Evolutionary conservation across 2,113 vertebrate species (phyloP).

Genomic region (Tychaedon coryphoeus): DNA sequence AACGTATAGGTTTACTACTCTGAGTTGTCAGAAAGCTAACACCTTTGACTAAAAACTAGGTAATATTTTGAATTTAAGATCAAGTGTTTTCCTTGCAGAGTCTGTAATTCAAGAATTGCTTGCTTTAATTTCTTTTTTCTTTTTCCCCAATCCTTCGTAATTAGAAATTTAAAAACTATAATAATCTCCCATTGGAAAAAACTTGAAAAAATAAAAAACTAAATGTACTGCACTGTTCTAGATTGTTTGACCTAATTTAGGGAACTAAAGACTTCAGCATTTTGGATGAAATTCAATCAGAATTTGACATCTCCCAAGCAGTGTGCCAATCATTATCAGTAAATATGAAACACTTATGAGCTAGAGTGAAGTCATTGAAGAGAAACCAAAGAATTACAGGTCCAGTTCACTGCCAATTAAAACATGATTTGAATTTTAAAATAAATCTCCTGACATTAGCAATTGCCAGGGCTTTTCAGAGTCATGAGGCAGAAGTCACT

Average conservation of each 20-base stretch:
- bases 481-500: not conserved
- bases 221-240: not conserved
- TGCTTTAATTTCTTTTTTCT: not conserved
- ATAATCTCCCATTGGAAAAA: not conserved
- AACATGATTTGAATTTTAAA: not conserved
- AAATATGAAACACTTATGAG: not conserved
- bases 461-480: not conserved
- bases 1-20: not conserved
- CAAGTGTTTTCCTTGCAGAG: not conserved
- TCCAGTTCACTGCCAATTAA: not conserved
- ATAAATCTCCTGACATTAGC: not conserved
- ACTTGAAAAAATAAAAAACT: not conserved
- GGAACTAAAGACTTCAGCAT: not conserved
- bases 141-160: not conserved
- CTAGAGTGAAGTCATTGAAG: not conserved
- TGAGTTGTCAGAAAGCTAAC: not conserved
- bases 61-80: not conserved
- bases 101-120: not conserved
- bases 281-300: not conserved
- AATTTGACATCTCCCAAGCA: not conserved
- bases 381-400: not conserved
- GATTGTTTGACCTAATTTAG: not conserved
- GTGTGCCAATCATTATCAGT: not conserved
- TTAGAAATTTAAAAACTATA: not conserved
- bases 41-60: not conserved